These are phyloP conservation scores for Girardinichthys multiradiatus DNA, from an alignment of 2,113 vertebrate species.

Conservation along the genomic window DNA sequence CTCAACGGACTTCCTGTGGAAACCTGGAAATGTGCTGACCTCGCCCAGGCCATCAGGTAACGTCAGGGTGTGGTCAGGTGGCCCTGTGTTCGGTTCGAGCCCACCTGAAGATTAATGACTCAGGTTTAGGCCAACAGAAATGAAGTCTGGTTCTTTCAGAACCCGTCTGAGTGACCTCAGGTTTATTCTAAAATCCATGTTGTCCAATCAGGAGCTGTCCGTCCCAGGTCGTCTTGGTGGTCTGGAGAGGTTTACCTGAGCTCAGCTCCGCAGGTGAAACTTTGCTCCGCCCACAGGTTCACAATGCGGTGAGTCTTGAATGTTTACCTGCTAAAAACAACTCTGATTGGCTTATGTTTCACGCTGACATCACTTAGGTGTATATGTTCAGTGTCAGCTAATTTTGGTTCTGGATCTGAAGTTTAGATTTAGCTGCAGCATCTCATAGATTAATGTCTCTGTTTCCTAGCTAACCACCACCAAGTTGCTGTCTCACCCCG, in stretches of 20 bases:
- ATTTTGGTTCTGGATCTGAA: too few relatives aligned
- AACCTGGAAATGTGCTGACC: conserved; percentile 92
- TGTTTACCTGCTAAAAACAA: neutral
- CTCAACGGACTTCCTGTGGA: conserved; percentile 91
- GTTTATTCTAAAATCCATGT: neutral
- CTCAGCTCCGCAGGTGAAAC: conserved; percentile 80
- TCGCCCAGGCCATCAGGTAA: conserved; percentile 93
- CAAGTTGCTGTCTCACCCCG: conserved; percentile 63
- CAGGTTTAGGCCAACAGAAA: too few relatives aligned
- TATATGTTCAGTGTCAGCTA: too few relatives aligned
- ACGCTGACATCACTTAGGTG: neutral
- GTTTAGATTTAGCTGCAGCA: too few relatives aligned
- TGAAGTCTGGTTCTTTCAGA: too few relatives aligned
- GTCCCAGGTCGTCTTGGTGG: conserved; percentile 86
- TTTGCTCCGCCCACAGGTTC: conserved; percentile 78
- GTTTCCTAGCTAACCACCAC: conserved; percentile 64
- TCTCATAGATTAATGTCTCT: neutral
- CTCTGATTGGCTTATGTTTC: neutral
- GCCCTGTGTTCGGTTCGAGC: neutral
- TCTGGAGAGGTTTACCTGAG: conserved; percentile 88
- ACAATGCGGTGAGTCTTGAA: conserved; percentile 66
- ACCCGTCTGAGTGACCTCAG: too few relatives aligned
- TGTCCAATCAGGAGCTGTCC: conserved; percentile 83
- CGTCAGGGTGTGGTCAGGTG: neutral
- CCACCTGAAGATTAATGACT: too few relatives aligned